Percentiles rank a stretch among this genome's conserved stretches.
These are phyloP conservation scores for Caenorhabditis macrosperma DNA, from an alignment of 2,888 invertebrate genomes.

Conservation along the genomic window DNA sequence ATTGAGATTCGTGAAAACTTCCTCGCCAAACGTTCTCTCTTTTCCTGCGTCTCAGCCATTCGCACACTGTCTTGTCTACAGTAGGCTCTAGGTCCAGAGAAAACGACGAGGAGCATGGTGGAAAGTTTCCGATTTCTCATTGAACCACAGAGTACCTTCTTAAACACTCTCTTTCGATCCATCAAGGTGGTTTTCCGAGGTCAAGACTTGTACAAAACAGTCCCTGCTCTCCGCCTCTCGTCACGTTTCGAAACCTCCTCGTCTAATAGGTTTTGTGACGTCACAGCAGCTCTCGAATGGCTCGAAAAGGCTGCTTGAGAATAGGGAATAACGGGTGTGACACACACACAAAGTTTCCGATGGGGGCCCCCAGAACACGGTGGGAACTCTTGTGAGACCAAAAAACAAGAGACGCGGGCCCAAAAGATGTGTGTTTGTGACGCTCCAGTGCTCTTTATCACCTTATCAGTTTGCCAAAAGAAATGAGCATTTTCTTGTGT, in stretches of 20 bases:
- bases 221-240: background rate
- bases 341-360: background rate
- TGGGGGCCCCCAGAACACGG: background rate
- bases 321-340: too few species aligned
- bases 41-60: too few species aligned
- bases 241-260: background rate
- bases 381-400: background rate
- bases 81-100: too few species aligned
- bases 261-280: slow-evolving; percentile 23
- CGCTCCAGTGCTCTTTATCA: background rate
- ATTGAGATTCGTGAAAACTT: too few species aligned
- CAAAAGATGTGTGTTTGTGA: background rate
- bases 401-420: background rate
- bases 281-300: slow-evolving; percentile 38
- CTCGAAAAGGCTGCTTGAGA: slow-evolving; percentile 11
- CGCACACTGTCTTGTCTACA: too few species aligned
- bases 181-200: too few species aligned
- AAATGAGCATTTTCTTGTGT: slow-evolving; percentile 34
- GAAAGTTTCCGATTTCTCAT: too few species aligned
- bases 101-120: too few species aligned
- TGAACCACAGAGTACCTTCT: too few species aligned
- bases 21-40: too few species aligned
- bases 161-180: too few species aligned
- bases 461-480: background rate
- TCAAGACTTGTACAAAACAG: too few species aligned